Conservation (phyloP, 2,797 vertebrate species). For the Pogoniulus pusillus region DNA sequence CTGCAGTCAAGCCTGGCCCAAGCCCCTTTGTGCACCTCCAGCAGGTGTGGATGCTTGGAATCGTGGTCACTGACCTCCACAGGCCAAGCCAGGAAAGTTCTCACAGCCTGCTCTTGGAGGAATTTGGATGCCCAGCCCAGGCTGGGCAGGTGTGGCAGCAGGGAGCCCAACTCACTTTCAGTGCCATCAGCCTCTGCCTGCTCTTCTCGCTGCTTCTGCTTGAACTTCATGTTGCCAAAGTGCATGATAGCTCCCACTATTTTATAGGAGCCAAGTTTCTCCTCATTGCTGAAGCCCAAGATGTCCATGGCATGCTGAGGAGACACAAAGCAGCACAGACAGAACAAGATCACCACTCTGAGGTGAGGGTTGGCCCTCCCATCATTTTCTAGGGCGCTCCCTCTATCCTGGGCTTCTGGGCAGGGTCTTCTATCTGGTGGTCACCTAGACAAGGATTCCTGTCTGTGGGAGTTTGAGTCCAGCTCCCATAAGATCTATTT, state of each 20-base stretch:
- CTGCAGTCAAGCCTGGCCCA: not conserved
- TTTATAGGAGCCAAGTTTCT: slow-evolving; percentile 93
- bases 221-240: slow-evolving; percentile 98
- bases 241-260: slow-evolving; percentile 94
- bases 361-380: not conserved
- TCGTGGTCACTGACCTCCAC: not conserved
- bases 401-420: not conserved
- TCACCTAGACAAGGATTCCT: not conserved
- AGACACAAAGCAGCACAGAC: not conserved
- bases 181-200: slow-evolving; percentile 92
- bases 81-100: not conserved
- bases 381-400: accelerated
- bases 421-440: not conserved
- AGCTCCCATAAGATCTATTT: not conserved
- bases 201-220: slow-evolving; percentile 92
- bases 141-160: not conserved
- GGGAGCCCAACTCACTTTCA: slow-evolving; percentile 82
- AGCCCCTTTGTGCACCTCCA: not conserved
- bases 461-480: not conserved
- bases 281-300: slow-evolving; percentile 86
- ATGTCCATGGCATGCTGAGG: slow-evolving; percentile 92
- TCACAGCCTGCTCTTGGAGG: not conserved
- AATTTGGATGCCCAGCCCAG: not conserved
- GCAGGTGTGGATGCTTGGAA: not conserved
- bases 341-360: not conserved